These are phyloP conservation scores for Microctenopoma lineatum DNA, from an alignment of 2,797 vertebrate species.

Conservation along the genomic window DNA sequence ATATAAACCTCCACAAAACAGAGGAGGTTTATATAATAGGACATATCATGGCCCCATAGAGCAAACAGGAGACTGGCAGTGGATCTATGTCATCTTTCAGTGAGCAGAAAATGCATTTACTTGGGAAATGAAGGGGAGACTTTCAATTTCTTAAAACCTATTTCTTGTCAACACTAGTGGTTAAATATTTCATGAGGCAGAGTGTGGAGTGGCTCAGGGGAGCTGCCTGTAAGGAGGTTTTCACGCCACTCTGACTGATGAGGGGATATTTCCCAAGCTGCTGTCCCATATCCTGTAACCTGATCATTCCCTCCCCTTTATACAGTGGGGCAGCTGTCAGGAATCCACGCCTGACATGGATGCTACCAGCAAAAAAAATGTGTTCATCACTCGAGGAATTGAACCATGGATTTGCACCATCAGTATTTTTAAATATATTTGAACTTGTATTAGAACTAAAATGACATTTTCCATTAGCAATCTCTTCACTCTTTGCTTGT, in stretches of 20 bases:
- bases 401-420: slow-evolving; percentile 43
- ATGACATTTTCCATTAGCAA: slow-evolving; percentile 55
- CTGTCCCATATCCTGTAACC: slow-evolving; percentile 76
- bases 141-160: slow-evolving; percentile 90
- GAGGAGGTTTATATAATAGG: slow-evolving; percentile 63
- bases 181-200: slow-evolving; percentile 92
- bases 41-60: slow-evolving; percentile 50
- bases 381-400: slow-evolving; percentile 15
- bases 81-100: slow-evolving; percentile 67
- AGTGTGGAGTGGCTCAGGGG: slow-evolving; percentile 82
- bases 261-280: slow-evolving; percentile 79
- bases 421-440: slow-evolving; percentile 55
- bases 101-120: slow-evolving; percentile 84
- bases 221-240: slow-evolving; percentile 82
- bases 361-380: slow-evolving; percentile 24
- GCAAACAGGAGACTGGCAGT: slow-evolving; percentile 55
- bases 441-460: slow-evolving; percentile 46
- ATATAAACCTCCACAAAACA: slow-evolving; percentile 44
- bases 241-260: slow-evolving; percentile 82
- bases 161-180: slow-evolving; percentile 88
- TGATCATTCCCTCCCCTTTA: slow-evolving; percentile 64
- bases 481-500: slow-evolving; percentile 39
- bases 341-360: slow-evolving; percentile 48
- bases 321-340: slow-evolving; percentile 72
- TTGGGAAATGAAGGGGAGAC: slow-evolving; percentile 83